Conservation (phyloP, 1,140 invertebrate genomes). For the Drosophila ironensis region DNA sequence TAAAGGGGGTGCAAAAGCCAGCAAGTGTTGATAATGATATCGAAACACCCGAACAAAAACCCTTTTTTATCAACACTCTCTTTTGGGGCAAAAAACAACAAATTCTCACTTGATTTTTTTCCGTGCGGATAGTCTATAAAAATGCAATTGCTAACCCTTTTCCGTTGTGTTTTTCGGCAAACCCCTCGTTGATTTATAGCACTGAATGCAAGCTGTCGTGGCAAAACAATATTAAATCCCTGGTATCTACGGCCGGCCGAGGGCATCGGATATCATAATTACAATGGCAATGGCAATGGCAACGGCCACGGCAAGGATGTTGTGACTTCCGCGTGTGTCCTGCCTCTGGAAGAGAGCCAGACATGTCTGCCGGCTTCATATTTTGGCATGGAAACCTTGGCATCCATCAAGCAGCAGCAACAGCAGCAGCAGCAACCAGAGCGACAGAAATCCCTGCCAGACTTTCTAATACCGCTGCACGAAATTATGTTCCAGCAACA, state of each 20-base stretch:
- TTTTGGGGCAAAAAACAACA: slow-evolving; percentile 54
- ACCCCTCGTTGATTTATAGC: slow-evolving; percentile 61
- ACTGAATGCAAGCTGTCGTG: slow-evolving; percentile 61
- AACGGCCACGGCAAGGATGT: slow-evolving; percentile 33
- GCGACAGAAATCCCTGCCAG: slow-evolving; percentile 69
- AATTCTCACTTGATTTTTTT: slow-evolving; percentile 71
- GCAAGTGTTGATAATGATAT: slow-evolving; percentile 71
- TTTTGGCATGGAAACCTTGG: slow-evolving; percentile 59
- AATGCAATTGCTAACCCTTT: slow-evolving; percentile 55
- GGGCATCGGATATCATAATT: slow-evolving; percentile 67
- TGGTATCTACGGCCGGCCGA: slow-evolving; percentile 66
- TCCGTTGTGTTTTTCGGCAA: not conserved
- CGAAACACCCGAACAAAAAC: no score
- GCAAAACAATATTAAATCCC: slow-evolving; percentile 65
- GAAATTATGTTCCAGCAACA: slow-evolving; percentile 71
- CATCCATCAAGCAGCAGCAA: slow-evolving; percentile 49
- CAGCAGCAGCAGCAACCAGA: slow-evolving; percentile 4
- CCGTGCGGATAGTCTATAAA: slow-evolving; percentile 64
- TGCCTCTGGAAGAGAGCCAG: slow-evolving; percentile 16
- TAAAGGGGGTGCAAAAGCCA: slow-evolving; percentile 11
- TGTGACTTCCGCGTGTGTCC: slow-evolving; percentile 28
- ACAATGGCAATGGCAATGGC: slow-evolving; percentile 29
- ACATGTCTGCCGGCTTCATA: slow-evolving; percentile 66
- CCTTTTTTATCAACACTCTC: slow-evolving; percentile 21
- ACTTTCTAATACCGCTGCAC: slow-evolving; percentile 72